Percentiles rank a stretch among this genome's conserved stretches.
These are phyloP conservation scores for Aurelia sp. DNA, from an alignment of 30 jellyfish, hydroid and myxozoan species.

Conservation along the genomic window DNA sequence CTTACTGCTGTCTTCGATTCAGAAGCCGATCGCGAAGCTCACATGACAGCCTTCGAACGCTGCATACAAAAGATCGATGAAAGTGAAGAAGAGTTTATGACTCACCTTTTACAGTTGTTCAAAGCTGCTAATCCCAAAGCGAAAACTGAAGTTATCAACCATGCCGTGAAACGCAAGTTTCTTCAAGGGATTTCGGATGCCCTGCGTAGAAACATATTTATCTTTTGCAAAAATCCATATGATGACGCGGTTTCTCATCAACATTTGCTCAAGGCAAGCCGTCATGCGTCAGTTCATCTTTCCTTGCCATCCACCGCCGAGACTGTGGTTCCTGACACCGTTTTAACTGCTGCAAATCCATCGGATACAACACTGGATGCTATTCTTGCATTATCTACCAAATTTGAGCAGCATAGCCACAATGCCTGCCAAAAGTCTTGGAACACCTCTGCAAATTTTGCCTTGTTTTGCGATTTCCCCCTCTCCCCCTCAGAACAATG, in stretches of 20 bases:
- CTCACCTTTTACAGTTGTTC: slow-evolving; percentile 24
- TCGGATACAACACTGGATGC: neutral
- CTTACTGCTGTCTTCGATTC: slow-evolving; percentile 27
- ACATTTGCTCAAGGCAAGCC: slow-evolving; percentile 30
- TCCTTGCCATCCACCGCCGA: slow-evolving; percentile 27
- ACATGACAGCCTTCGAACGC: slow-evolving; percentile 28
- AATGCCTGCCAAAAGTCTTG: too few relatives aligned
- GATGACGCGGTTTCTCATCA: slow-evolving; percentile 9
- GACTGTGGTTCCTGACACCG: slow-evolving; percentile 9
- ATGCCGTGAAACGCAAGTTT: slow-evolving; percentile 34
- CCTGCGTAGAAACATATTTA: slow-evolving; percentile 17
- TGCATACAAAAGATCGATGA: slow-evolving; percentile 30
- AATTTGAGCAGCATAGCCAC: slow-evolving; percentile 16
- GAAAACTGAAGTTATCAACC: slow-evolving; percentile 9
- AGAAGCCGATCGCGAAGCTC: slow-evolving; percentile 44
- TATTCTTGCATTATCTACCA: neutral
- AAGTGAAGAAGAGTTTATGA: slow-evolving; percentile 52
- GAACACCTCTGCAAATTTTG: too few relatives aligned
- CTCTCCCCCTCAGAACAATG: too few relatives aligned
- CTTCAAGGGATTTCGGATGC: slow-evolving; percentile 15
- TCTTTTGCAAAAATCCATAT: slow-evolving; percentile 34
- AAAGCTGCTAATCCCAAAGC: slow-evolving; percentile 24
- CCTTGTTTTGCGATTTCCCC: too few relatives aligned
- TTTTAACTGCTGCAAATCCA: slow-evolving; percentile 9
- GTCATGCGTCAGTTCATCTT: slow-evolving; percentile 46